Evolutionary conservation across 2,797 vertebrate species (phyloP).

Genomic region (Rhodeus uyekii): DNA sequence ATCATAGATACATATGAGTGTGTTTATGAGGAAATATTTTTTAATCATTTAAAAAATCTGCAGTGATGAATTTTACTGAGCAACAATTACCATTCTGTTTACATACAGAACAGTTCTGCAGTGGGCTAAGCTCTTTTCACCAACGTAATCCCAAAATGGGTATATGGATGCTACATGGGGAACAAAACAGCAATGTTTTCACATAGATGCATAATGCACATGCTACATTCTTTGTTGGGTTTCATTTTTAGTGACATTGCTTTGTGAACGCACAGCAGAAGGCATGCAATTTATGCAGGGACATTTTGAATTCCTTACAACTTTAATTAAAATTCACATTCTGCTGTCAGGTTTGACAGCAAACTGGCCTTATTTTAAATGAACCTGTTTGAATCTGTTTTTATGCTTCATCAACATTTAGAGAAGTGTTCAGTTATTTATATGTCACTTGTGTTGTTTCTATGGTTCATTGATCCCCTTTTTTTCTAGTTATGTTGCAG

Average conservation of each 20-base stretch:
- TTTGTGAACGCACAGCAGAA: background rate
- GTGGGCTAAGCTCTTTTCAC: background rate
- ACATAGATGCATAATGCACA: slow-evolving; percentile 9
- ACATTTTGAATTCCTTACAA: background rate
- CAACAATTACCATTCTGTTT: background rate
- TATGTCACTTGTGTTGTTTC: slow-evolving; percentile 57
- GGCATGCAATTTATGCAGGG: background rate
- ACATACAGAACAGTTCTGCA: background rate
- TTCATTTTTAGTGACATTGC: slow-evolving; percentile 16
- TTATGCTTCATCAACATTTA: slow-evolving; percentile 66
- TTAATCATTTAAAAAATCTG: background rate
- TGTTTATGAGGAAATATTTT: slow-evolving; percentile 1
- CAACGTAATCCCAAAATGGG: slow-evolving; percentile 27
- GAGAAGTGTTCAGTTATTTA: slow-evolving; percentile 64
- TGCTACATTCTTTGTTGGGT: slow-evolving; percentile 36
- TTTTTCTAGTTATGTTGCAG: background rate
- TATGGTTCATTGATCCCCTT: slow-evolving; percentile 46
- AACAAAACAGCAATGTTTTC: slow-evolving; percentile 28
- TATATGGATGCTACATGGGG: slow-evolving; percentile 6
- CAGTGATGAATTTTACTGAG: background rate
- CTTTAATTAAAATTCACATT: background rate
- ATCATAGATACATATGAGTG: background rate
- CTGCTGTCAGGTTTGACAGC: background rate
- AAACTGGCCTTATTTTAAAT: slow-evolving; percentile 39
- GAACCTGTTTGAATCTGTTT: slow-evolving; percentile 54